Evolutionary conservation across 1,140 invertebrate genomes (phyloP).

Genomic region (Cotesia vestalis): DNA sequence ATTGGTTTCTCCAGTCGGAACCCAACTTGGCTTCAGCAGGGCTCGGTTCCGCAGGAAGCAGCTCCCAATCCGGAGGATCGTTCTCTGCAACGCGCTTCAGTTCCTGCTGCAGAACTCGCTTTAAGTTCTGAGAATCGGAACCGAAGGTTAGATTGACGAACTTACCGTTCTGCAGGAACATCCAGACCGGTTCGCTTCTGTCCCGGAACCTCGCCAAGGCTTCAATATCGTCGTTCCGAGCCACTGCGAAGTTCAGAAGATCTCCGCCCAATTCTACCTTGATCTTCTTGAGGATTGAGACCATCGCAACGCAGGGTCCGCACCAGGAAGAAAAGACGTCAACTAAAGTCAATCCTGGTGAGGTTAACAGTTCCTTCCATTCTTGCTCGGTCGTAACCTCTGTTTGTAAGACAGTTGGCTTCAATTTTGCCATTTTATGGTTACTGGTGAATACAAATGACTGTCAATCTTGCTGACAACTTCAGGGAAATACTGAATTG

Average conservation of each 20-base stretch:
- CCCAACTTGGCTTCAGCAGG: slow-evolving; percentile 35
- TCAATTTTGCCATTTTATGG: slow-evolving; percentile 64
- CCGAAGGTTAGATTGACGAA: slow-evolving; percentile 85
- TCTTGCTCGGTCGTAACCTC: slow-evolving; percentile 82
- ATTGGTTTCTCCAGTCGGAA: slow-evolving; percentile 46
- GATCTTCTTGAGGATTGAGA: slow-evolving; percentile 82
- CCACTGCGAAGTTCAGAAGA: slow-evolving; percentile 77
- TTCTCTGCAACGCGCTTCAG: slow-evolving; percentile 65
- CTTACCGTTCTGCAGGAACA: slow-evolving; percentile 83
- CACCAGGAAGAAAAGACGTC: slow-evolving; percentile 91
- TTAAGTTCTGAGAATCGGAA: slow-evolving; percentile 80
- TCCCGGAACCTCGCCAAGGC: slow-evolving; percentile 80
- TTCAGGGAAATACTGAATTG: background rate
- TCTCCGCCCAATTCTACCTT: slow-evolving; percentile 87
- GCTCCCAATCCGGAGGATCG: slow-evolving; percentile 37
- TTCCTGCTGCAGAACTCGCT: slow-evolving; percentile 76
- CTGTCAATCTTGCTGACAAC: slow-evolving; percentile 6
- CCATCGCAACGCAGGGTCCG: slow-evolving; percentile 85
- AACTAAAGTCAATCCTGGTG: slow-evolving; percentile 80
- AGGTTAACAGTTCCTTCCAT: slow-evolving; percentile 79
- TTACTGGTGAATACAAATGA: background rate
- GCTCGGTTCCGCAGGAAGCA: slow-evolving; percentile 28
- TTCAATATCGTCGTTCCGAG: slow-evolving; percentile 77
- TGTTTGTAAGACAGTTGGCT: slow-evolving; percentile 76
- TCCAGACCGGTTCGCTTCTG: slow-evolving; percentile 88